A percentile compares a stretch with the other conserved stretches of the same genome.
These are phyloP conservation scores for Dyspetes luteomarginatus DNA, from an alignment of 2,888 invertebrate species.

Conservation along the genomic window DNA sequence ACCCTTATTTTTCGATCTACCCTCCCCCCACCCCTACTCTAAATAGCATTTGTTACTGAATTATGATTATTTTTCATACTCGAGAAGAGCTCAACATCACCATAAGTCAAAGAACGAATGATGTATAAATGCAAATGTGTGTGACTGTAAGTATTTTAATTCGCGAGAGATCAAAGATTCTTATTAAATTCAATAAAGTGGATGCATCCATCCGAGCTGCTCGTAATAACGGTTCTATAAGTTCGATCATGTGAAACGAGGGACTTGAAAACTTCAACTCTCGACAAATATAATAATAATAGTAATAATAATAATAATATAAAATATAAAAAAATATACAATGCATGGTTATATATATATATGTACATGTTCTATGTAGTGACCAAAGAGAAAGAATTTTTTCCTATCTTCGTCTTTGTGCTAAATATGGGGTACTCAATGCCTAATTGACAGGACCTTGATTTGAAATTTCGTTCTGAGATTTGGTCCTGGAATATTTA, in stretches of 20 bases:
- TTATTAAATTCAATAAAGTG: neutral
- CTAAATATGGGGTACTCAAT: too few relatives aligned
- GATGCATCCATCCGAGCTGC: conserved; percentile 20
- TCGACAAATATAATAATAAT: conserved; percentile 41
- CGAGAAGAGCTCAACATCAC: conserved; percentile 17
- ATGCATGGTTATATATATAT: conserved; percentile 3
- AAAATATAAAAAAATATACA: conserved; percentile 28
- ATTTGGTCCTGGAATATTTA: too few relatives aligned
- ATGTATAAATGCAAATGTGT: conserved; percentile 12
- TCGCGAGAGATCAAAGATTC: conserved; percentile 37
- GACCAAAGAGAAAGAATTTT: conserved; percentile 37
- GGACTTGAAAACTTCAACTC: conserved; percentile 42
- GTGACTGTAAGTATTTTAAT: neutral
- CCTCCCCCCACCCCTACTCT: conserved; percentile 31
- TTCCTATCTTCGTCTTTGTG: conserved; percentile 25
- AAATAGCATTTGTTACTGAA: conserved; percentile 63
- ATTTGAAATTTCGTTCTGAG: too few relatives aligned
- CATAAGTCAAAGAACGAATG: conserved; percentile 18
- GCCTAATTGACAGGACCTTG: too few relatives aligned
- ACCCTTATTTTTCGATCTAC: conserved; percentile 33
- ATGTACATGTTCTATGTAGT: conserved; percentile 31
- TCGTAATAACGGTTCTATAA: conserved; percentile 40
- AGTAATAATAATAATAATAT: conserved; percentile 31
- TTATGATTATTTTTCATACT: conserved; percentile 51
- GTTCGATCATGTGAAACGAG: conserved; percentile 57